Conservation (phyloP, 2,797 vertebrate genomes). For the Anguilla pacifica region DNA sequence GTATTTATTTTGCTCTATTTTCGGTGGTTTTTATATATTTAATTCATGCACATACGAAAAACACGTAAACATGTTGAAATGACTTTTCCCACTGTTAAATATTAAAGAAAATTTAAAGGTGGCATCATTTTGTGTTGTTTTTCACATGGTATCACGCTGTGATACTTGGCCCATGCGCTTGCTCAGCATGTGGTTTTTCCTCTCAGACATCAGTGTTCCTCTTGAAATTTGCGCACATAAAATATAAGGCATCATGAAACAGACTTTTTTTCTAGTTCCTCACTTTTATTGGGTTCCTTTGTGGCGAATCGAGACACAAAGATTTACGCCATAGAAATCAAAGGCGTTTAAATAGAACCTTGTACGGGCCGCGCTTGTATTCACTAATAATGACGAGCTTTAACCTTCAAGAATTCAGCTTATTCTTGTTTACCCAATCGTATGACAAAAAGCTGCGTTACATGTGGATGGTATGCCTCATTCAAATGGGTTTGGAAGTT, state of each 20-base stretch:
- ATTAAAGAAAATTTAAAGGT: conserved; percentile 73
- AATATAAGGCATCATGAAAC: not conserved
- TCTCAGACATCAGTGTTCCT: not conserved
- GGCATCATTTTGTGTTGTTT: conserved; percentile 72
- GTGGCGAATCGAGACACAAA: not conserved
- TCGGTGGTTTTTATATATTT: conserved; percentile 60
- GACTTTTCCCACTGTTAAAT: conserved; percentile 66
- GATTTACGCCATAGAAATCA: not conserved
- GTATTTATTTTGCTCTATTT: conserved; percentile 48
- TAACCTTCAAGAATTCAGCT: not conserved
- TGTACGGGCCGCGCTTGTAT: not conserved
- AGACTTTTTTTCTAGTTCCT: not conserved
- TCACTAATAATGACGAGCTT: not conserved
- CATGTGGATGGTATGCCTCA: not conserved
- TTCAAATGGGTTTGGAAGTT: not conserved
- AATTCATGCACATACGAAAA: conserved; percentile 65
- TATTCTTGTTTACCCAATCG: not conserved
- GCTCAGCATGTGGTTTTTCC: not conserved
- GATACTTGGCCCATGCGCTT: conserved; percentile 35
- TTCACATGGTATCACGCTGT: conserved; percentile 57
- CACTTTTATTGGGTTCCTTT: not conserved
- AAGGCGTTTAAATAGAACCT: not conserved
- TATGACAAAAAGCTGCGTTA: not conserved
- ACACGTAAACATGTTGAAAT: conserved; percentile 66
- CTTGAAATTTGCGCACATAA: not conserved